Percentiles rank a stretch among this genome's conserved stretches.
These are phyloP conservation scores for Tonatia bakeri DNA, from an alignment of 2,113 vertebrate species.

Conservation along the genomic window DNA sequence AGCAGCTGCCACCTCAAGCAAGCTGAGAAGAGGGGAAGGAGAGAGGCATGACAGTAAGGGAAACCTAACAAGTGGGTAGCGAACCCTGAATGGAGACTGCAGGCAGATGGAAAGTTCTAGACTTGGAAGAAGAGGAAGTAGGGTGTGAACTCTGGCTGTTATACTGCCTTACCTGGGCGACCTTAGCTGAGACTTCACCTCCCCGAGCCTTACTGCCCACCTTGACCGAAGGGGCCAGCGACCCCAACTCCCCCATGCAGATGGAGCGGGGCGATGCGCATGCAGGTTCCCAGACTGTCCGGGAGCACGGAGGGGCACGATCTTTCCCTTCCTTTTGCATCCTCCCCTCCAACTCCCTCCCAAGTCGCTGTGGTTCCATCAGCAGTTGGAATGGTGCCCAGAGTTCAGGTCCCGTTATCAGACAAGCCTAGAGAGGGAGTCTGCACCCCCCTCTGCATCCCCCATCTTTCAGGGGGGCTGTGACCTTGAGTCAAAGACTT, in stretches of 20 bases:
- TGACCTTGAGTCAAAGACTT: neutral
- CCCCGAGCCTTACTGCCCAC: neutral
- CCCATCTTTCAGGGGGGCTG: neutral
- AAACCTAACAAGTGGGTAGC: neutral
- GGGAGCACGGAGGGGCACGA: neutral
- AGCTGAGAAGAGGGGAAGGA: neutral
- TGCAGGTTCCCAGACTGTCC: neutral
- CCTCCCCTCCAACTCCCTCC: neutral
- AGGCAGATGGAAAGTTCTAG: neutral
- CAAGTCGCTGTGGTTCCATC: too few species aligned
- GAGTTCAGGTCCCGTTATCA: neutral
- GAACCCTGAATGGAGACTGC: neutral
- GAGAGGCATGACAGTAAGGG: neutral
- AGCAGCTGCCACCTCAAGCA: conserved; percentile 4
- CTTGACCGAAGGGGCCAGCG: neutral
- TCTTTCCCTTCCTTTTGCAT: neutral
- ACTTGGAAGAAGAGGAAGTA: neutral
- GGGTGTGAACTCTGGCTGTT: neutral
- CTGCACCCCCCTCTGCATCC: neutral
- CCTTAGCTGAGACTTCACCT: neutral
- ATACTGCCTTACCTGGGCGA: neutral
- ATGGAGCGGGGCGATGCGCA: accelerated
- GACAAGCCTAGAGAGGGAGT: neutral
- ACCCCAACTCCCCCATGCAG: neutral
- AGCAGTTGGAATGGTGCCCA: neutral